Percentiles rank a stretch among this genome's conserved stretches.
These are phyloP conservation scores for Gallinago jamesoni DNA, from an alignment of 2,113 vertebrate species.

Conservation along the genomic window DNA sequence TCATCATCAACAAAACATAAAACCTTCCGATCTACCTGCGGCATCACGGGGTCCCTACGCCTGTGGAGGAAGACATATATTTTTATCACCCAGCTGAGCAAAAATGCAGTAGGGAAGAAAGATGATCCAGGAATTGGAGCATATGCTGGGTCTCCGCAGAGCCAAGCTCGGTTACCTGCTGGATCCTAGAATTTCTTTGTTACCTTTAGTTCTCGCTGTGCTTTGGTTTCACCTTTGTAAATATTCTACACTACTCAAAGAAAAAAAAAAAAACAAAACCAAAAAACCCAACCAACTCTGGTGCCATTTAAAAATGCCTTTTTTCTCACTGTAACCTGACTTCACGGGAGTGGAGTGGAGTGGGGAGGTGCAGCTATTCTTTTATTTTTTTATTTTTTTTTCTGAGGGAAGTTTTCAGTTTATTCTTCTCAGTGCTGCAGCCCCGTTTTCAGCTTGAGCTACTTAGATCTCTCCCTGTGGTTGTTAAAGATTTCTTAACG, in stretches of 20 bases:
- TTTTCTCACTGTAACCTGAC: neutral
- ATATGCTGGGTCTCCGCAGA: slow-evolving; percentile 32
- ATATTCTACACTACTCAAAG: neutral
- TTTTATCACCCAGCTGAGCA: slow-evolving; percentile 33
- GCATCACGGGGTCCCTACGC: neutral
- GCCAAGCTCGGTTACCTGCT: slow-evolving; percentile 41
- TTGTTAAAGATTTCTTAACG: neutral
- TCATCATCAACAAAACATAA: slow-evolving; percentile 46
- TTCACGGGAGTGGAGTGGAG: neutral
- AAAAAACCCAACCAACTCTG: neutral
- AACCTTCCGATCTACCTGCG: slow-evolving; percentile 15
- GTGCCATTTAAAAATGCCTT: slow-evolving; percentile 11
- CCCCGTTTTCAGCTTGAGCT: neutral
- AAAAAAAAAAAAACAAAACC: neutral
- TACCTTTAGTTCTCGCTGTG: neutral
- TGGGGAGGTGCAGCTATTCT: slow-evolving; percentile 16
- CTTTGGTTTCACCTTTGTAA: slow-evolving; percentile 2
- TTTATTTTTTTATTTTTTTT: neutral
- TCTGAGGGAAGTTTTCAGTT: neutral
- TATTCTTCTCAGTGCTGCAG: neutral
- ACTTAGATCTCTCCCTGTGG: neutral
- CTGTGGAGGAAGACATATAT: slow-evolving; percentile 19
- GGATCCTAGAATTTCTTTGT: slow-evolving; percentile 56
- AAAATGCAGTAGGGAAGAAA: slow-evolving; percentile 47
- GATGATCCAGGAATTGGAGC: slow-evolving; percentile 49